phyloP scores from a whole-genome alignment of 2,888 invertebrate species.

The Clitarchus hookeri region DNA sequence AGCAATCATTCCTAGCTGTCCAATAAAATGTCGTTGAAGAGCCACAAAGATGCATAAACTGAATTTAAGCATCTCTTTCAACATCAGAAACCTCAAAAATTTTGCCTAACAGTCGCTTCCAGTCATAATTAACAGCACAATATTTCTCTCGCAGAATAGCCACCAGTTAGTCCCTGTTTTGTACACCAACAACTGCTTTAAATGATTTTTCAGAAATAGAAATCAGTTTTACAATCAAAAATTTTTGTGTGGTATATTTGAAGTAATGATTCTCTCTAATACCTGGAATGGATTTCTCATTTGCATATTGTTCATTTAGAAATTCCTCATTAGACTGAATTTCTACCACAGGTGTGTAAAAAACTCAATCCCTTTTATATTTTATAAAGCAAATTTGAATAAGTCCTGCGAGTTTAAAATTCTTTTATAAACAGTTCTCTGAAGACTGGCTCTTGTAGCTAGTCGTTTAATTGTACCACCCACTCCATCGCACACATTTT shows the following conservation, averaged over 20 bases:
- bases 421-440: background rate
- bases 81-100: background rate
- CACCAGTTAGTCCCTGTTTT: background rate
- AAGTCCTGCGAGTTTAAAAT: background rate
- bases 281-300: background rate
- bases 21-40: background rate
- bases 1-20: background rate
- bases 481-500: background rate
- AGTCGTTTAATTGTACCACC: background rate
- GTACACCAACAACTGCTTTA: background rate
- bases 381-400: background rate
- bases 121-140: background rate
- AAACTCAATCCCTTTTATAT: background rate
- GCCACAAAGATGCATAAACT: background rate
- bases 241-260: background rate
- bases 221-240: background rate
- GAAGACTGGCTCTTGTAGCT: background rate
- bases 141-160: too few relatives aligned
- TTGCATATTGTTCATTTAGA: background rate
- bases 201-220: background rate
- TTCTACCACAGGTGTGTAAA: background rate
- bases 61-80: conserved; percentile 22
- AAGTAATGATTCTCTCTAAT: background rate
- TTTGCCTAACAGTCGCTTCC: background rate
- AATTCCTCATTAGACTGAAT: background rate